Conservation (phyloP, 1,140 invertebrate genomes). For the Aphis gossypii region DNA sequence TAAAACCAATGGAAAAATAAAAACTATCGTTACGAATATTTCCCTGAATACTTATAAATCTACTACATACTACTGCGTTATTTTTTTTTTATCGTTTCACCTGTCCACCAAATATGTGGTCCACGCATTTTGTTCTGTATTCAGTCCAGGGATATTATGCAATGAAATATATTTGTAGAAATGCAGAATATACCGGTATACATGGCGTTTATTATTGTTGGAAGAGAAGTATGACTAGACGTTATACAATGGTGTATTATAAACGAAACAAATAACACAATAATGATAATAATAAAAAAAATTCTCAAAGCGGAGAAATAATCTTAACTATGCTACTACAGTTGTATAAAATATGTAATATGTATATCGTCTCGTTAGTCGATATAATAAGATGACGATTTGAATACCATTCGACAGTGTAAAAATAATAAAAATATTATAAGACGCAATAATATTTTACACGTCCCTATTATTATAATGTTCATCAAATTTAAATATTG, state of each 20-base stretch:
- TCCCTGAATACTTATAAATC: not conserved
- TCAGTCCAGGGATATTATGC: not conserved
- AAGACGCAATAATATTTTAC: not conserved
- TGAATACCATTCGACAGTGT: not conserved
- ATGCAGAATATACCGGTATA: not conserved
- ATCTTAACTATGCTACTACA: not conserved
- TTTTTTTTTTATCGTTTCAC: not conserved
- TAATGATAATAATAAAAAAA: not conserved
- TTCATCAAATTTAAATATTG: not conserved
- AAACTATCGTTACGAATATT: not conserved
- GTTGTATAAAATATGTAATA: not conserved
- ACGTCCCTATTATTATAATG: not conserved
- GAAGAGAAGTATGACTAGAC: not conserved
- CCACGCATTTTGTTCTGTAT: not conserved
- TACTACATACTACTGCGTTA: not conserved
- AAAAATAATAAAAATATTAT: not conserved
- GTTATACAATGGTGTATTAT: not conserved
- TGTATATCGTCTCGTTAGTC: not conserved
- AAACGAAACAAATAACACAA: not conserved
- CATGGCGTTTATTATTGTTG: not conserved
- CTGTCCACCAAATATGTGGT: slow-evolving; percentile 25
- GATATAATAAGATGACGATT: not conserved
- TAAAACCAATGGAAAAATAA: not conserved
- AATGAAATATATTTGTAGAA: slow-evolving; percentile 11
- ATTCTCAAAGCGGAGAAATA: not conserved